phyloP scores from a whole-genome alignment of 1,140 invertebrate genomes.

The Drosophila jambulina region DNA sequence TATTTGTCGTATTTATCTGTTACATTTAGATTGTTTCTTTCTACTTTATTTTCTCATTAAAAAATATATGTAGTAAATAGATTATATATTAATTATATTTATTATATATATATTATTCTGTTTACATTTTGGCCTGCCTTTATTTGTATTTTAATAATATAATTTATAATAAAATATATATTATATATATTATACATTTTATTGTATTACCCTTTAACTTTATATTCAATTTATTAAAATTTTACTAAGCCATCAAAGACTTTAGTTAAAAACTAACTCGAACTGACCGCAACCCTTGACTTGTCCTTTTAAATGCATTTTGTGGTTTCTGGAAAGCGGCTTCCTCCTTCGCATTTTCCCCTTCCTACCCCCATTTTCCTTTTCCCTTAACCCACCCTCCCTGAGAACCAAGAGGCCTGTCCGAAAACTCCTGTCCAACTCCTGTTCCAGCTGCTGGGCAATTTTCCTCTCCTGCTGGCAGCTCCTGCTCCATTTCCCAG shows the following conservation, averaged over 20 bases:
- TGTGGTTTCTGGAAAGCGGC: slow-evolving; percentile 3
- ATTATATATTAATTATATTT: too few relatives aligned
- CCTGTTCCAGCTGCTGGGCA: slow-evolving; percentile 2
- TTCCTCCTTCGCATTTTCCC: not conserved
- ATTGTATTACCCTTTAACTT: not conserved
- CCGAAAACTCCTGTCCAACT: slow-evolving; percentile 9
- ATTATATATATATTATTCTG: too few relatives aligned
- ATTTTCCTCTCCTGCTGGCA: not conserved
- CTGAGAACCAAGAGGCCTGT: slow-evolving; percentile 36
- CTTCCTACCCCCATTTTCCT: too few relatives aligned
- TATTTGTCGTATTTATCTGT: not conserved
- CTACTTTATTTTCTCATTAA: too few relatives aligned
- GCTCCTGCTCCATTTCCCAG: slow-evolving; percentile 19
- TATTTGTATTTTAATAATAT: too few relatives aligned
- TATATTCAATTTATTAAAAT: not conserved
- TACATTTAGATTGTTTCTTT: not conserved
- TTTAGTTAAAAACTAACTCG: not conserved
- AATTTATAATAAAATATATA: too few relatives aligned
- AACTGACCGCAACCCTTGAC: slow-evolving; percentile 8
- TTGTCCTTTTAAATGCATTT: slow-evolving; percentile 14
- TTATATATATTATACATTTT: not conserved
- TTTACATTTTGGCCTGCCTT: too few relatives aligned
- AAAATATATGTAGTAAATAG: too few relatives aligned
- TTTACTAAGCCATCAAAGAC: too few relatives aligned
- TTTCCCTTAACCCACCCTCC: slow-evolving; percentile 8